Conservation (phyloP, 1,140 invertebrate species). For the Hestina assimilis region DNA sequence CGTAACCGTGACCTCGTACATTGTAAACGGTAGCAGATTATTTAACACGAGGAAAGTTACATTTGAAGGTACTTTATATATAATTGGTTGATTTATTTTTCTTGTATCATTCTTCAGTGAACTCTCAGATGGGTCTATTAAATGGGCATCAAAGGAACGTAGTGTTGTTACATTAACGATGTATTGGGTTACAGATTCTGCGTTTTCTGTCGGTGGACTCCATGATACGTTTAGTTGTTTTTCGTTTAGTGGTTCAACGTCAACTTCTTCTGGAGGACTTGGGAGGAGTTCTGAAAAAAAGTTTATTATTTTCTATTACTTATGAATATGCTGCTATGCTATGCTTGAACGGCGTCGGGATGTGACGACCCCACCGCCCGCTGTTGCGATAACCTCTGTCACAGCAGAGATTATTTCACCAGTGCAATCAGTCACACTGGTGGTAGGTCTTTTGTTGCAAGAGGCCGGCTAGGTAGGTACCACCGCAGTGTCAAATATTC, state of each 20-base stretch:
- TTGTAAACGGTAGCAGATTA: conserved; percentile 84
- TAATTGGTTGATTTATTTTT: conserved; percentile 45
- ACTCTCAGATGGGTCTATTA: conserved; percentile 73
- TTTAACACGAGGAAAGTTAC: conserved; percentile 80
- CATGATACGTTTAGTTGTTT: conserved; percentile 85
- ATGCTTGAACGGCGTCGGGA: no score
- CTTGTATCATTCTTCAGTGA: conserved; percentile 44
- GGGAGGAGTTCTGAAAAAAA: conserved; percentile 83
- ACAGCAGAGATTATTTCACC: no score
- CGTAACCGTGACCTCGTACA: conserved; percentile 88
- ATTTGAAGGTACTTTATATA: conserved; percentile 77
- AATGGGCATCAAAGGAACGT: conserved; percentile 81
- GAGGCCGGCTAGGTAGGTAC: no score
- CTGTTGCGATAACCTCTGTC: no score
- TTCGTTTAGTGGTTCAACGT: conserved; percentile 84
- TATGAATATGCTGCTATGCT: no score
- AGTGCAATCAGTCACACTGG: no score
- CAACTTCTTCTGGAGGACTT: conserved; percentile 83
- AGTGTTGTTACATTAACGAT: conserved; percentile 85
- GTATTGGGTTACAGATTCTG: conserved; percentile 83
- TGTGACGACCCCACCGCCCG: no score
- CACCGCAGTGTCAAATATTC: no score
- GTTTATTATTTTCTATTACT: background rate
- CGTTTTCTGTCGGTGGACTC: conserved; percentile 81
- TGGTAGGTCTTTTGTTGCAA: no score